Evolutionary conservation across 2,888 invertebrate genomes (phyloP), one percentile per base, ranked within the genome.

Genomic region (Athalia circularis): DNA sequence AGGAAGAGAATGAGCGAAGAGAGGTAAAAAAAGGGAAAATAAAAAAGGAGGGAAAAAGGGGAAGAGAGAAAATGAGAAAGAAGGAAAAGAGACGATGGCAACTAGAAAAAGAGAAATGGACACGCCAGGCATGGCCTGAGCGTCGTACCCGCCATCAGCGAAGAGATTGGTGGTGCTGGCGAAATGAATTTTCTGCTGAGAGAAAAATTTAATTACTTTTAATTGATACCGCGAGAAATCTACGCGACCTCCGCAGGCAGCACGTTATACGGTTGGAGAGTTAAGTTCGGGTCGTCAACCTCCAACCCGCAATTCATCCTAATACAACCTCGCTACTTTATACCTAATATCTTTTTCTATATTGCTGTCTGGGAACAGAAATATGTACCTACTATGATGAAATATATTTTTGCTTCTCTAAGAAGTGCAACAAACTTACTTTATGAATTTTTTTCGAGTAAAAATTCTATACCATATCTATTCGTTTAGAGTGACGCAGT

Each of bases 141-240:
- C 13, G 47, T 48, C 65, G 65, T 15, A 9, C 13, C 29, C 7
- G 29, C 29, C 8, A 47, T 65, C 65, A 13, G 68, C 43, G 68
- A 68, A 52, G 43, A 68, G 68, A 68, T 68, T 68, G 68, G 68
- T 43, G 68, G 68, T 52, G 68, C 50, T 54, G 50, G 68, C n/a
- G 68, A 81, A 81, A 81, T 81, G 80, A 81, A 81, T 81, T 81
- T 79, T 68, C 67, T 59, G 52, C 76, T 50, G 50, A 68, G 72
- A 45, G 50, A 9, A 15, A 80, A 79, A 81, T 82, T 82, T 81
- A 82, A 82, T 82, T 81, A 80, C 78, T 82, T 79, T 79, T 78
- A 79, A 82, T 82, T 81, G 79, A 81, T 77, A 59, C 67, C 77
- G 65, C 54, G 65, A 68, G n/a, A 79, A 70, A 77, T 45, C 45